Evolutionary conservation across 2,888 invertebrate genomes (phyloP).

Genomic region (Pristionchus fissidentatus): DNA sequence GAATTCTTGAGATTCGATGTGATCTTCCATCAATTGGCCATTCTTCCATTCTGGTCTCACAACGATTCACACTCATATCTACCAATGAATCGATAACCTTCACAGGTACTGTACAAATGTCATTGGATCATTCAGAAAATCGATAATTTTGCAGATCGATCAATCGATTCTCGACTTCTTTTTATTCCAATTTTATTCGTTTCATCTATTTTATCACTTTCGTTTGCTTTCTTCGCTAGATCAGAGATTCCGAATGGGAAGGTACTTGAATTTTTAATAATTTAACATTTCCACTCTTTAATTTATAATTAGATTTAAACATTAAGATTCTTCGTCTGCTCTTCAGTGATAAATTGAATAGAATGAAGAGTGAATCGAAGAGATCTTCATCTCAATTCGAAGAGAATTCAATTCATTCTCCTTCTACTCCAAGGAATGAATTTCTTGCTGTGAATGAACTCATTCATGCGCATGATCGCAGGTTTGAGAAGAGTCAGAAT

Average conservation of each 20-base stretch:
- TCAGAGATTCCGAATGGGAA: neutral
- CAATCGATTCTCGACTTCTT: neutral
- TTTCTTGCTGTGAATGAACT: neutral
- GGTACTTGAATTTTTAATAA: too few relatives aligned
- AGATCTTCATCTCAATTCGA: neutral
- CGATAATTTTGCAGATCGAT: neutral
- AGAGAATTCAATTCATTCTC: neutral
- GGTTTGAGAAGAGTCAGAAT: too few relatives aligned
- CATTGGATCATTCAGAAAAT: neutral
- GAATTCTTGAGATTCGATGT: neutral
- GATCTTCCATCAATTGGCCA: neutral
- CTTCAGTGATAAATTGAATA: neutral
- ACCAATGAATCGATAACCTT: neutral
- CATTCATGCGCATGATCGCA: conserved; percentile 4
- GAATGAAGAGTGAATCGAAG: neutral
- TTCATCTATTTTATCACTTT: neutral
- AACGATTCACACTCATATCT: neutral
- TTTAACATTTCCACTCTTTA: too few relatives aligned
- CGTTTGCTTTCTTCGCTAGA: neutral
- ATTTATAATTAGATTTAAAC: neutral
- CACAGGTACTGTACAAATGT: neutral
- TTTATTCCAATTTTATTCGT: conserved; percentile 2
- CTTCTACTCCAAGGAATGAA: neutral
- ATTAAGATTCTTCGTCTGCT: neutral
- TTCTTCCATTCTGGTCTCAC: neutral